Base-by-base conservation (phyloP, 2,888 invertebrate genomes). In the Empis stercorea region DNA sequence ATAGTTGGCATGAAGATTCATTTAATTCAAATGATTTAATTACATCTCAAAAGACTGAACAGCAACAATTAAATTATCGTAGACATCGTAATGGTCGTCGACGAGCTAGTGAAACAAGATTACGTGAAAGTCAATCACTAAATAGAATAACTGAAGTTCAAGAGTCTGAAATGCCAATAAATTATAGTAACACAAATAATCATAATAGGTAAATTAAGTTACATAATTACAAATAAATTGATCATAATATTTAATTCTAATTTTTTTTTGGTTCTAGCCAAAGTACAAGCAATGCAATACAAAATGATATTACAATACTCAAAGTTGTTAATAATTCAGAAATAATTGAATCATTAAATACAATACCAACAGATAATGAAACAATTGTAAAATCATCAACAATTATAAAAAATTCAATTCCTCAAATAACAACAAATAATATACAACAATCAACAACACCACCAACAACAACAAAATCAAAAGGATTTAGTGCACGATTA, bases 61-160 rank as follows among this genome's bases (percentile, higher is more conserved):
- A 41, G 41, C 51, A 47, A 47, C 48, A n/a, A 52, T 34, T 30
- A 30, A 41, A 32, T 13, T 48, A 51, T 56, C 66, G 75, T 30
- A 64, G 75, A 38, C 76, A 76, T 58, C 71, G 76, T 53, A 65
- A 74, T 1, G 74, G 76, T 15, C 63, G 78, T 48, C 67, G 78
- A 54, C 65, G 77, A 56, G 72, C 73, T n/a, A 75, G 79, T 1
- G 80, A 81, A 56, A 79, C 81, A 3, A 65, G 76, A 15, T 68
- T 88, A 47, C 75, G 87, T 10, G 87, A 88, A 70, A 87, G 86
- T 56, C 87, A 88, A 61, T 87, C 87, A 23, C 70, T 88, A 51
- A 88, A 87, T 66, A 78, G 87, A 53, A 87, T 88, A 54, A 87
- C 87, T 14, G 88, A 88, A 71, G 87, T 87, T 54, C 86, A 87